phyloP scores from a whole-genome alignment of 2,797 vertebrate genomes.

The Pseudochirops cupreus region DNA sequence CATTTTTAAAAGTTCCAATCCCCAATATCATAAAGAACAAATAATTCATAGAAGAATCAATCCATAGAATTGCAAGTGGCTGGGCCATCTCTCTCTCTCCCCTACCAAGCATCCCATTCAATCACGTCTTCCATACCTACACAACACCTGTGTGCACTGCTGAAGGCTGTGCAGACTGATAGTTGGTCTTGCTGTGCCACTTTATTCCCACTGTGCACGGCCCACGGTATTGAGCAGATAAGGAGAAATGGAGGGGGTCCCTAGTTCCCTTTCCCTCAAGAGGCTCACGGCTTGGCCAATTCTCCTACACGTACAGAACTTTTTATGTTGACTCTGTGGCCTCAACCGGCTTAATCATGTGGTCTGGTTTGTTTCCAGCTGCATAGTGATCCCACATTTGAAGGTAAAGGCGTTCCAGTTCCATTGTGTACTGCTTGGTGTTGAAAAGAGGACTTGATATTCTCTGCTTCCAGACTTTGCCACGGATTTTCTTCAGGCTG shows the following conservation, averaged over 20 bases:
- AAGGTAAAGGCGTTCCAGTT: conserved; percentile 96
- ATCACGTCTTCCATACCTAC: conserved; percentile 76
- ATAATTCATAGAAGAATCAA: conserved; percentile 80
- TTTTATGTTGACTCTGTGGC: conserved; percentile 92
- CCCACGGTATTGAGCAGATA: conserved; percentile 82
- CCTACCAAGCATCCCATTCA: conserved; percentile 72
- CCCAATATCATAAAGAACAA: conserved; percentile 82
- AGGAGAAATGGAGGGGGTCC: conserved; percentile 82
- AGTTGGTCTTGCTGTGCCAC: conserved; percentile 83
- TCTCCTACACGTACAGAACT: conserved; percentile 54
- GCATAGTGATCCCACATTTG: conserved; percentile 98
- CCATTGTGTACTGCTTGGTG: conserved; percentile 97
- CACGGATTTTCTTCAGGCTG: conserved; percentile 96
- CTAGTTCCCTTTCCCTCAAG: conserved; percentile 80
- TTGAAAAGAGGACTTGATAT: conserved; percentile 99
- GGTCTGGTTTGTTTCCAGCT: conserved; percentile 94
- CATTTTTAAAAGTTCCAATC: conserved; percentile 84
- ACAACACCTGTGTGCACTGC: conserved; percentile 74
- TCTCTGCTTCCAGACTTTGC: conserved; percentile 98
- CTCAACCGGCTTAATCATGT: conserved; percentile 93
- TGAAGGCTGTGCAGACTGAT: conserved; percentile 74
- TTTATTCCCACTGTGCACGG: conserved; percentile 80
- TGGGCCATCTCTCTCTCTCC: conserved; percentile 78
- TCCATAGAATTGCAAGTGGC: conserved; percentile 79
- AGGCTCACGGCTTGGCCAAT: conserved; percentile 78